These are phyloP conservation scores for Trissoscelio sp. DNA, from an alignment of 2,888 invertebrate genomes.

Conservation along the genomic window DNA sequence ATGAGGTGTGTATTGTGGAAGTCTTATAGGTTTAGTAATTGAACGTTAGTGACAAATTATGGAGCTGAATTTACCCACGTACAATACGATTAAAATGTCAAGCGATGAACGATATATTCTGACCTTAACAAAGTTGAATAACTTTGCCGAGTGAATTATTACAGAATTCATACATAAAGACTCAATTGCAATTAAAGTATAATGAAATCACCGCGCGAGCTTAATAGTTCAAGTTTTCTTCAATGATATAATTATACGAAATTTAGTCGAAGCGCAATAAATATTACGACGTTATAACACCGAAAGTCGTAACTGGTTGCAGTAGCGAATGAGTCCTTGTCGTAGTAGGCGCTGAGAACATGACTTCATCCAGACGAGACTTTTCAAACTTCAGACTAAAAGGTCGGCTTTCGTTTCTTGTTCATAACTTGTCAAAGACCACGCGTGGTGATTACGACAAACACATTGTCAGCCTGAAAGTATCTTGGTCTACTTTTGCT, in stretches of 20 bases:
- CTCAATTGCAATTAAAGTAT: constrained; percentile 52
- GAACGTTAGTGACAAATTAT: constrained; percentile 26
- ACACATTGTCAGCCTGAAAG: constrained; percentile 46
- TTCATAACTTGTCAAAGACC: constrained; percentile 59
- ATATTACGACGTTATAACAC: constrained; percentile 74
- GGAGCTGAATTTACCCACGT: constrained; percentile 12
- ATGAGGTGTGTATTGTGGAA: background rate
- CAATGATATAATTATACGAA: constrained; percentile 63
- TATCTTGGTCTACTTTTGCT: constrained; percentile 36
- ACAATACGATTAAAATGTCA: constrained; percentile 26
- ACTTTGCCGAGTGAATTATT: constrained; percentile 40
- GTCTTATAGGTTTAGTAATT: constrained; percentile 1
- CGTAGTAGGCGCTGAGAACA: constrained; percentile 20
- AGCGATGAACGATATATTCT: constrained; percentile 29
- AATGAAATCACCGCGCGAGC: constrained; percentile 43
- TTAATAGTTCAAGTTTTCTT: constrained; percentile 70
- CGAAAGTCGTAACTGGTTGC: constrained; percentile 54
- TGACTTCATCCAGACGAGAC: constrained; percentile 39
- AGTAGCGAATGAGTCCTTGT: constrained; percentile 21
- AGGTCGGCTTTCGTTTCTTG: constrained; percentile 51
- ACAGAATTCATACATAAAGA: constrained; percentile 38
- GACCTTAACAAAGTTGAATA: constrained; percentile 45
- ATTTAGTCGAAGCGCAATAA: constrained; percentile 73
- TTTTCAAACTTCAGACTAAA: constrained; percentile 53
- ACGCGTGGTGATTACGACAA: constrained; percentile 46